These are phyloP conservation scores for Clupea harengus DNA, from an alignment of 2,113 vertebrate species.

Conservation along the genomic window DNA sequence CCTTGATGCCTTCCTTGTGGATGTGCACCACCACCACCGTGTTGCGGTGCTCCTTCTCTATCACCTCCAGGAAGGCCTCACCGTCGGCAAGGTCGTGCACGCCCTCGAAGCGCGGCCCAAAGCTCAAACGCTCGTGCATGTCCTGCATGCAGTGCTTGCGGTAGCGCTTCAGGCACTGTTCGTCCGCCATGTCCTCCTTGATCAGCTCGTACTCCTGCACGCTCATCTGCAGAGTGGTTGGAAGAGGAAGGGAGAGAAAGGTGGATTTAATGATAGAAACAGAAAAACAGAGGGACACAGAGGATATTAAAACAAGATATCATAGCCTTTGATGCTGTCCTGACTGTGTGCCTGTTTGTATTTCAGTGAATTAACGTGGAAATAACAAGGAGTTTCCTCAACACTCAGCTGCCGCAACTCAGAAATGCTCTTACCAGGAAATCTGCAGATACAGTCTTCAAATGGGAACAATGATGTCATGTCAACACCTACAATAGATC, in stretches of 20 bases:
- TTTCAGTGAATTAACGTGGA: too few species aligned
- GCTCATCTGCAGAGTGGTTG: slow-evolving; percentile 80
- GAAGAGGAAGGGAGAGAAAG: background rate
- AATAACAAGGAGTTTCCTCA: too few species aligned
- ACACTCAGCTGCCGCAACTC: too few species aligned
- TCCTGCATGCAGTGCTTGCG: slow-evolving; percentile 92
- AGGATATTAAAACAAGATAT: too few species aligned
- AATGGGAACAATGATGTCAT: too few species aligned
- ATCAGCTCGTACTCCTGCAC: slow-evolving; percentile 91
- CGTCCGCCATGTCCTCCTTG: slow-evolving; percentile 80
- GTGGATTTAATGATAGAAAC: background rate
- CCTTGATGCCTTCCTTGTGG: slow-evolving; percentile 81
- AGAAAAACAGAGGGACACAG: background rate
- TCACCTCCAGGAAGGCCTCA: slow-evolving; percentile 89
- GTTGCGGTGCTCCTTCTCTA: slow-evolving; percentile 87
- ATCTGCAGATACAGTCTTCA: too few species aligned
- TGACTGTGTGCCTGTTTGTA: too few species aligned
- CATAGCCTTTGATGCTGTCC: too few species aligned
- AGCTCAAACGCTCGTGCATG: slow-evolving; percentile 93
- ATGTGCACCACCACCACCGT: slow-evolving; percentile 90
- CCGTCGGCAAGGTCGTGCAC: slow-evolving; percentile 85
- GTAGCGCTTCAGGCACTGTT: slow-evolving; percentile 86
- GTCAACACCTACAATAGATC: too few species aligned
- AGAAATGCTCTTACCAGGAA: too few species aligned
- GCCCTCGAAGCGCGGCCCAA: slow-evolving; percentile 85